Percentiles rank a stretch among this genome's conserved stretches.
These are phyloP conservation scores for Smittia aterrima DNA, from an alignment of 2,888 invertebrate genomes.

Conservation along the genomic window DNA sequence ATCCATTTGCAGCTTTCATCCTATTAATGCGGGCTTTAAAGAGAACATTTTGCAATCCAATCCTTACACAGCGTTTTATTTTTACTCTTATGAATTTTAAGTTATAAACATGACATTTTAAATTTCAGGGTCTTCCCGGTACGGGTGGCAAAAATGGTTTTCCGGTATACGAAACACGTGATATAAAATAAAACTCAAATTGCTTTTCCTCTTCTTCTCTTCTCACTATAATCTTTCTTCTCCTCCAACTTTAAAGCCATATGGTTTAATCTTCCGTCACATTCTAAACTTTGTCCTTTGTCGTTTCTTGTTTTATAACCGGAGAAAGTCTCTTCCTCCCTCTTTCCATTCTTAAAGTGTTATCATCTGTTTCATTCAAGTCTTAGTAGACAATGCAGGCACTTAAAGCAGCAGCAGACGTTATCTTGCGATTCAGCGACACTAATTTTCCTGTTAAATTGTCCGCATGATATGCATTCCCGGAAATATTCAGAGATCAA, in stretches of 20 bases:
- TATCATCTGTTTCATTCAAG: not conserved
- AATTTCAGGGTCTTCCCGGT: slow-evolving; percentile 70
- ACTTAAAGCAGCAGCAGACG: not conserved
- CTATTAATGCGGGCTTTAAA: too few species aligned
- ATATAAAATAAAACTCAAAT: not conserved
- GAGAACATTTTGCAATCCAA: too few species aligned
- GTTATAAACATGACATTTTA: slow-evolving; percentile 46
- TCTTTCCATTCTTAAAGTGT: not conserved
- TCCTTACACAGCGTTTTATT: too few species aligned
- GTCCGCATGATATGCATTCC: slow-evolving; percentile 12
- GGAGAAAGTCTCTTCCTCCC: not conserved
- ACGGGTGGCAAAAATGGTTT: slow-evolving; percentile 85
- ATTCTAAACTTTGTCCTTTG: not conserved
- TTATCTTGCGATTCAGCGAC: not conserved
- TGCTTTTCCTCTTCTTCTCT: not conserved
- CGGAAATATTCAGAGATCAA: not conserved
- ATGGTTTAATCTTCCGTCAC: slow-evolving; percentile 21
- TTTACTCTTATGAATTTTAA: slow-evolving; percentile 44
- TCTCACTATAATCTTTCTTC: not conserved
- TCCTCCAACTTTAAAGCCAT: not conserved
- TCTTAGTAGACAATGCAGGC: not conserved
- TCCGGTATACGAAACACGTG: slow-evolving; percentile 63
- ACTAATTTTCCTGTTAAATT: slow-evolving; percentile 36
- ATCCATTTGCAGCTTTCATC: too few species aligned
- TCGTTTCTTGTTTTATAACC: not conserved